Conservation (phyloP, 2,888 invertebrate genomes). For the Cephus spinipes region DNA sequence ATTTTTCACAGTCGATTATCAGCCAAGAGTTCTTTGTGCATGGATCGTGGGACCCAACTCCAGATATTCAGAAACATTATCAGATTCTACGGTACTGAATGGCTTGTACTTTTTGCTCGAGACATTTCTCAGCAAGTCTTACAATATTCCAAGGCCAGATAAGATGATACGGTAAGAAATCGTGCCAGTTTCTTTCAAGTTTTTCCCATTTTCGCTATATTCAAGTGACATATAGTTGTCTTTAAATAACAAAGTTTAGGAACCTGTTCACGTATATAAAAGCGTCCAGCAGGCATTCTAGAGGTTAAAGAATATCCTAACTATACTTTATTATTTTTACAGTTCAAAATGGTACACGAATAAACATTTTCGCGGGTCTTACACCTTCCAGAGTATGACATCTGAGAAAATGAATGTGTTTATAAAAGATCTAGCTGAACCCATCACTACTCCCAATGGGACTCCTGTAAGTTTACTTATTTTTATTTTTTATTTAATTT, state of each 20-base stretch:
- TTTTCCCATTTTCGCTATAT: too few species aligned
- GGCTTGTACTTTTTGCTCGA: constrained; percentile 69
- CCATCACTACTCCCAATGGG: constrained; percentile 58
- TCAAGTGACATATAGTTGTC: background rate
- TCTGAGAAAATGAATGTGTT: constrained; percentile 69
- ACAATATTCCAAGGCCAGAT: constrained; percentile 69
- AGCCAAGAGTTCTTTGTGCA: constrained; percentile 74
- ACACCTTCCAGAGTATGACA: constrained; percentile 72
- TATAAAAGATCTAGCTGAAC: constrained; percentile 70
- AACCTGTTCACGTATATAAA: too few species aligned
- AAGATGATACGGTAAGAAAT: constrained; percentile 68
- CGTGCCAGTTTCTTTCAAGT: background rate
- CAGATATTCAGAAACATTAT: constrained; percentile 72
- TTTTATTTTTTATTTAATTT: background rate
- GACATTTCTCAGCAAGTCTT: constrained; percentile 69
- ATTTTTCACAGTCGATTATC: constrained; percentile 75
- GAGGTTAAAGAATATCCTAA: too few species aligned
- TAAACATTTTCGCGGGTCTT: constrained; percentile 78
- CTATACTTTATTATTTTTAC: constrained; percentile 34
- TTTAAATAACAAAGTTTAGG: background rate
- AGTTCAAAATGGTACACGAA: constrained; percentile 81
- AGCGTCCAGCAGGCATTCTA: too few species aligned
- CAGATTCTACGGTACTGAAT: constrained; percentile 69
- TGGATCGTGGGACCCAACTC: constrained; percentile 79
- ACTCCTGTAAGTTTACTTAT: constrained; percentile 56